Base-by-base conservation (phyloP, 2,888 invertebrate genomes). In the Drosophila multiciliata region DNA sequence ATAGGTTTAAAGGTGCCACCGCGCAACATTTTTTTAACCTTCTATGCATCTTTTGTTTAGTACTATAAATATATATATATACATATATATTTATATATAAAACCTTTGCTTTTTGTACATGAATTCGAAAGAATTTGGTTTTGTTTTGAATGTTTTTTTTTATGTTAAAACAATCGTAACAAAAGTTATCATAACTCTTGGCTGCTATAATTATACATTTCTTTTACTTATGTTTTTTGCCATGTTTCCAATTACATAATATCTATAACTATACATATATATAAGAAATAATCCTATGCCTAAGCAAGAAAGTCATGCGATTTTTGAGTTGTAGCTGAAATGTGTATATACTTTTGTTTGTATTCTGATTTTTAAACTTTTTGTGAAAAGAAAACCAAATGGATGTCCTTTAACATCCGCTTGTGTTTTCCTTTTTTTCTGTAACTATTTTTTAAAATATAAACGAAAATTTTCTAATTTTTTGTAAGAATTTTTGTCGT, bases 281-380 rank as follows among this genome's bases (percentile, higher is more conserved):
- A 38, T 75, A 80, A 76, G 70, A 76, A 71, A 73, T 83, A 75
- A 71, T 77, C 59, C 49, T 81, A 59, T 60, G 20, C 63, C 49
- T 66, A 80, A 55, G 54, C 53, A 82, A 64, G 70, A 71, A 80
- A 85, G 85, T 73, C 69, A 66, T 79, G 66, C 68, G 26, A 66
- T 72, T 80, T 80, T 85, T 86, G 6, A 66, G 69, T 88, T 89
- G 89, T 89, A 87, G 89, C 70, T 87, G 89, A 83, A 82, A 87
- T 87, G 85, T 80, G 85, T 73, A 78, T 65, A 60, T 45, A 26
- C 49, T 76, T 81, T 74, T 66, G 26, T 75, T 61, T 62, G 45
- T 62, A 17, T 7, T 20, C 12, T 71, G 63, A 70, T 73, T 73
- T 63, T 63, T 26, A 59, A 55, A 61, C 68, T 66, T 71, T 76